Evolutionary conservation across 2,797 vertebrate species (phyloP).

Genomic region (Myotis pilosus): DNA sequence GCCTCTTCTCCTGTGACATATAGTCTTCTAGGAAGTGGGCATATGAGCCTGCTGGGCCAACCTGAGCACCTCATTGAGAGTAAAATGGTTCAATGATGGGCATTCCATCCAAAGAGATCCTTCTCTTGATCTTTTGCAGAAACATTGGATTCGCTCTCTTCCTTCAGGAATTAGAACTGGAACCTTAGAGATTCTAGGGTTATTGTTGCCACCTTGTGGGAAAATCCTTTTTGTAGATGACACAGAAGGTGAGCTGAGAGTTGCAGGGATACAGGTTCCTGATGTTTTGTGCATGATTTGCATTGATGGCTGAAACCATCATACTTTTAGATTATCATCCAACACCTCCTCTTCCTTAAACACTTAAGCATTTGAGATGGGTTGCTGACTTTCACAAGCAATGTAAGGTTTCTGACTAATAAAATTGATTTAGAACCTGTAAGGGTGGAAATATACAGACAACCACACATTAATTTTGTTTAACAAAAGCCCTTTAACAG

Average conservation of each 20-base stretch:
- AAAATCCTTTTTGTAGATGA: not conserved
- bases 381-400: not conserved
- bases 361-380: not conserved
- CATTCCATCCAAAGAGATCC: not conserved
- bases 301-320: not conserved
- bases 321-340: not conserved
- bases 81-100: not conserved
- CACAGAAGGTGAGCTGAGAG: not conserved
- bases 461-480: slow-evolving; percentile 39
- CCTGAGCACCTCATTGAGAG: fast-evolving
- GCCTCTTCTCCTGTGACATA: not conserved
- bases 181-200: not conserved
- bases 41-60: not conserved
- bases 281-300: not conserved
- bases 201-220: fast-evolving
- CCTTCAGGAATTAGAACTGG: not conserved
- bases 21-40: not conserved
- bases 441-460: not conserved
- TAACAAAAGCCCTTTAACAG: slow-evolving; percentile 41
- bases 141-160: not conserved
- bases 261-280: not conserved
- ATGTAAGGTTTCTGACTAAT: not conserved
- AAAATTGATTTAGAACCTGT: slow-evolving; percentile 59
- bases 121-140: not conserved
- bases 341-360: not conserved